Evolutionary conservation across 2,888 invertebrate genomes (phyloP).

Genomic region (Diploptera punctata): DNA sequence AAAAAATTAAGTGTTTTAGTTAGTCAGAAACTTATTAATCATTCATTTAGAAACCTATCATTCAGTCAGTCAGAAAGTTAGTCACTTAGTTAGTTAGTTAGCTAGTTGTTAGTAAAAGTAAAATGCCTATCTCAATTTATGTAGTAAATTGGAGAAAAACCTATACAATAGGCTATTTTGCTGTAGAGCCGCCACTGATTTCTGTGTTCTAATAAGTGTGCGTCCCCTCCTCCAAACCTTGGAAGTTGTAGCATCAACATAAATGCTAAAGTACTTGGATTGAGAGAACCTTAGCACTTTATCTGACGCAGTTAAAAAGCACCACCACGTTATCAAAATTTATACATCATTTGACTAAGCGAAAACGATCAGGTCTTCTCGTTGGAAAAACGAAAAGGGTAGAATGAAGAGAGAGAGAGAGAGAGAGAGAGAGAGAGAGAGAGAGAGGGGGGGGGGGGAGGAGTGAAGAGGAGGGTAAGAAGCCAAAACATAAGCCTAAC

Average conservation of each 20-base stretch:
- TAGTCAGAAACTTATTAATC: no score
- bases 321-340: slow-evolving; percentile 46
- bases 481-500: slow-evolving; percentile 46
- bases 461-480: slow-evolving; percentile 7
- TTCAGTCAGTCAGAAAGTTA: no score
- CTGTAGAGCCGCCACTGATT: no score
- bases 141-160: no score
- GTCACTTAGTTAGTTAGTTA: no score
- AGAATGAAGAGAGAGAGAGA: not conserved
- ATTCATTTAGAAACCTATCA: no score
- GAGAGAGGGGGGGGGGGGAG: not conserved
- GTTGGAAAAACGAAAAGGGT: not conserved
- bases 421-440: not conserved
- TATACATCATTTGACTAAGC: slow-evolving; percentile 48
- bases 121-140: no score
- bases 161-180: no score
- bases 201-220: slow-evolving; percentile 38
- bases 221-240: not conserved
- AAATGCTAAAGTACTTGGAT: slow-evolving; percentile 34
- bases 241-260: slow-evolving; percentile 29
- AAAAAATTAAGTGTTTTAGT: no score
- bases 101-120: no score
- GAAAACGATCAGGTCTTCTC: slow-evolving; percentile 43
- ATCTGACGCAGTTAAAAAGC: slow-evolving; percentile 43
- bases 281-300: not conserved